These are phyloP conservation scores for Muscicapa striata DNA, from an alignment of 2,797 vertebrate genomes.

Conservation along the genomic window DNA sequence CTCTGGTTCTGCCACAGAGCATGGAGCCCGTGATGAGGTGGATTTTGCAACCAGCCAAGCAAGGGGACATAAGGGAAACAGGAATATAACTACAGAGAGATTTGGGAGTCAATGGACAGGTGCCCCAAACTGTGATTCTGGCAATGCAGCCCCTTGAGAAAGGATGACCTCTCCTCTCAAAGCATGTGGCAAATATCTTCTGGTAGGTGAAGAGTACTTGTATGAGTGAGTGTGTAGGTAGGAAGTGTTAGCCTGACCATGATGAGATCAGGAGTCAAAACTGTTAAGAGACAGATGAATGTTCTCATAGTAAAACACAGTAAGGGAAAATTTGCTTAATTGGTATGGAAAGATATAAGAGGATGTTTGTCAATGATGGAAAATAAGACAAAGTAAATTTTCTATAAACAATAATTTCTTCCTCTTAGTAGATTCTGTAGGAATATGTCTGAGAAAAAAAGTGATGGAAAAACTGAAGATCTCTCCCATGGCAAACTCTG, in stretches of 20 bases:
- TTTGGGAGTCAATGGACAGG: neutral
- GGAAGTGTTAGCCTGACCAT: neutral
- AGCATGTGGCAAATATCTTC: neutral
- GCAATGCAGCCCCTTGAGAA: neutral
- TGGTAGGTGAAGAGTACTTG: neutral
- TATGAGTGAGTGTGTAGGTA: neutral
- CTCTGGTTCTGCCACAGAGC: constrained; percentile 5
- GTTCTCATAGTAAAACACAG: neutral
- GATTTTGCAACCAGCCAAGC: constrained; percentile 1
- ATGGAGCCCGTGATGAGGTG: neutral
- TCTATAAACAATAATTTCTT: neutral
- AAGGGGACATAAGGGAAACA: neutral
- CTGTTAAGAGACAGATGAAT: neutral
- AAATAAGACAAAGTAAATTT: neutral
- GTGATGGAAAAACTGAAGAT: neutral
- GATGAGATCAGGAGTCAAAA: neutral
- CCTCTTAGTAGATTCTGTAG: neutral
- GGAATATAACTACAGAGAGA: neutral
- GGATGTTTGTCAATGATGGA: neutral
- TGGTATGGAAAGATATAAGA: neutral
- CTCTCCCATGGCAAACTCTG: neutral
- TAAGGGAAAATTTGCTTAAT: neutral
- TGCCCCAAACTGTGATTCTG: neutral
- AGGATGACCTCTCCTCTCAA: neutral
- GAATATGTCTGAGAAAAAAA: neutral